Evolutionary conservation across 2,113 vertebrate species (phyloP), one percentile per base, ranked within the genome.

Genomic region (Gobio gobio): DNA sequence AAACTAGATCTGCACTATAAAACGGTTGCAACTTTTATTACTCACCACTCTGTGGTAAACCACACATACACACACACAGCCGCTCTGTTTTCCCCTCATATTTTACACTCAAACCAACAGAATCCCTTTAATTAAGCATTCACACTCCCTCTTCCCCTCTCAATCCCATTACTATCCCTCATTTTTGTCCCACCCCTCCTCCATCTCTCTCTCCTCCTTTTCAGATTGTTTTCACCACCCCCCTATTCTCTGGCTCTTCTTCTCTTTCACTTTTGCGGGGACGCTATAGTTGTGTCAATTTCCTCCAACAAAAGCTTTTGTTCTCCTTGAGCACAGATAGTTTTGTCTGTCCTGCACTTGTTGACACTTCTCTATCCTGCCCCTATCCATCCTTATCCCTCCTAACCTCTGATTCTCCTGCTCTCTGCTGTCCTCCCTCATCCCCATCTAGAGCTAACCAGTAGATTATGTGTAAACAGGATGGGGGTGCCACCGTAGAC

Each of bases 271-370:
- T 47, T 84, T 83, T 74, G 40, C 82, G n/a, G 4, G 91, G 87
- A 86, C 43, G 82, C 90, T 91, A 78, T 87, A 88, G 66, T 85
- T 92, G 89, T 92, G 90, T 93, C 93, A 88, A 91, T 90, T 87
- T 91, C 89, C 75, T 84, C 86, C 86, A 93, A 94, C 90, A 92
- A 94, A 92, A 91, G 72, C 66, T 61, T 79, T 61, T 56, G 83
- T 88, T 89, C 89, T 91, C 87, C 89, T 80, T 68, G 83, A 91
- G 90, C 92, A 77, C 51, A 91, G 92, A 94, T 93, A 94, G 91
- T 91, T 90, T 92, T 94, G 93, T 94, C 93, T 93, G 45, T 86
- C 93, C 92, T 75, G 86, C 90, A 92, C 92, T 90, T 75, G 75
- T 82, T 61, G 74, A 63, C 76, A 84, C 90, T 90, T 91, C 85